These are phyloP conservation scores for Parochlus steinenii DNA, from an alignment of 2,888 invertebrate species.

Conservation along the genomic window DNA sequence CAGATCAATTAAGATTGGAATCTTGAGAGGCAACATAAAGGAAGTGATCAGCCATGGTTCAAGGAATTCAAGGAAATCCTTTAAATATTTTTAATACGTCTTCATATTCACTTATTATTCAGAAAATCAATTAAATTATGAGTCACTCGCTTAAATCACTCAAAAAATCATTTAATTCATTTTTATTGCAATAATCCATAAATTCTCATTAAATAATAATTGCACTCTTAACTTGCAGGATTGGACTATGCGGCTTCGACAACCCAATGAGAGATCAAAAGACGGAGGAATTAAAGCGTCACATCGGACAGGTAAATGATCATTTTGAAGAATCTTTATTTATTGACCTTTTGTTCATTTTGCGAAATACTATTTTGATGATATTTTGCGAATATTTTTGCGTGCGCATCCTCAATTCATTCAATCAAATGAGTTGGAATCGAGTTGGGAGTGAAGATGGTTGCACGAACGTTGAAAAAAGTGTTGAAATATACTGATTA, in stretches of 20 bases:
- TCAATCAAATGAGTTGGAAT: not conserved
- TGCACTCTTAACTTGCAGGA: constrained; percentile 42
- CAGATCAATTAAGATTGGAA: no score
- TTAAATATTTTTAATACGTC: no score
- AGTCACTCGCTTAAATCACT: no score
- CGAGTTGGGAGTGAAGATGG: not conserved
- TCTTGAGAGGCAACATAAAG: no score
- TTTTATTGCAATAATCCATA: no score
- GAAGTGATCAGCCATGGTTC: no score
- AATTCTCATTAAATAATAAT: not conserved
- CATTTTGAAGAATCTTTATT: constrained; percentile 1
- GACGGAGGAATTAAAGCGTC: constrained; percentile 80
- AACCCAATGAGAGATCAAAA: constrained; percentile 88
- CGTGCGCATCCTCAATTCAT: not conserved
- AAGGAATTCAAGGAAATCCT: no score
- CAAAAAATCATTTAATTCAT: no score
- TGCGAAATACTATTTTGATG: not conserved
- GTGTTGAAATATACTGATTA: no score
- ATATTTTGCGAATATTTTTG: not conserved
- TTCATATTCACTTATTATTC: no score
- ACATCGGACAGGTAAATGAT: constrained; percentile 61
- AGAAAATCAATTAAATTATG: no score
- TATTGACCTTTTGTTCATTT: constrained; percentile 1
- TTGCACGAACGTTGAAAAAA: not conserved
- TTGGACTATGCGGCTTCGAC: constrained; percentile 89